Base-by-base conservation (phyloP, 2,888 invertebrate genomes). In the Metopia argyrocephala region DNA sequence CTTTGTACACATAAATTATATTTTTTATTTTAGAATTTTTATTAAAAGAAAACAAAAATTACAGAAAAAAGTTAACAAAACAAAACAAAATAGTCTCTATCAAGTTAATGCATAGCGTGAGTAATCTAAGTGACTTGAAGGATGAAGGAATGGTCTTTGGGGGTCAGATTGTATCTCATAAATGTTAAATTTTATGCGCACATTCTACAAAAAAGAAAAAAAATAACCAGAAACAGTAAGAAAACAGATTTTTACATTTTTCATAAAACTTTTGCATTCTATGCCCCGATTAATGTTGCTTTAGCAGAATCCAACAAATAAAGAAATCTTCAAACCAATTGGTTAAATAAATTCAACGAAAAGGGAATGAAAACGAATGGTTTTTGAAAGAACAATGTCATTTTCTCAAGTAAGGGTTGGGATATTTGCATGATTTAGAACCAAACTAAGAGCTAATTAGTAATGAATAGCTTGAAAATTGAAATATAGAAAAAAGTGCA, bases 181-280 rank as follows among this genome's bases (percentile, higher is more conserved):
- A 83, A 83, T 83, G 82, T 74, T 78, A 80, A 83, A 82, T 83
- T 83, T 83, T 82, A 83, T 83, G 82, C 83, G 74, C 78, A 78
- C 81, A 81, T 81, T 81, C 70, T 75, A 75, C 62, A 56, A 5
- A 57, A 62, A 56, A 20, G 38, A 15, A 48, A 52, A 71, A 71
- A 71, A 18, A 20, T 9, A 25, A 66, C 21, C 21, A 74, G 21
- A 5, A 25, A 15, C 25, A 48, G 48, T 9, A 38, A 1, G 12
- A 27, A 31, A 52, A 1, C 15, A 68, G 25, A 61, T 59, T 38
- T 71, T 66, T 64, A 48, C 69, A 69, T 76, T 76, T 76, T 76
- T 62, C 69, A 76, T 57, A 76, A 56, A 76, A 56, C 48, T 69
- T 23, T 23, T 48, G 56, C 27, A 21, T 25, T 57, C 25, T 76